Conservation (phyloP, 2,797 vertebrate genomes). For the Masticophis lateralis region DNA sequence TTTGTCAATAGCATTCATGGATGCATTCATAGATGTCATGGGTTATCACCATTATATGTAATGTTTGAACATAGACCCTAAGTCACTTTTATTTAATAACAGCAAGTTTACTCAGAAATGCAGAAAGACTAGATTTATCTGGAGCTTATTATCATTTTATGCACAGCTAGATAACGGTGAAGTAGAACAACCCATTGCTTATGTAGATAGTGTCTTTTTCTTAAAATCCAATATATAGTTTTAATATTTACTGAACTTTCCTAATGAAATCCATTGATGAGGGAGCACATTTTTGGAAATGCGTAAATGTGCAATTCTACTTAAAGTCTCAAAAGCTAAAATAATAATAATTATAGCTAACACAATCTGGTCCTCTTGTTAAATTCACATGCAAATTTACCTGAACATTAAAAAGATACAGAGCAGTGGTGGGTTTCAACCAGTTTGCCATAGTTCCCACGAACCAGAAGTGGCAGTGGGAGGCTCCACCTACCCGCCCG, state of each 20-base stretch:
- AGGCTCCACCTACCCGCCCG: too few species aligned
- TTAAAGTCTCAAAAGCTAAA: not conserved
- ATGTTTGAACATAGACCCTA: not conserved
- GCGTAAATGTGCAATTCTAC: not conserved
- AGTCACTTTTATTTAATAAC: slow-evolving; percentile 7
- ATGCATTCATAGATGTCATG: not conserved
- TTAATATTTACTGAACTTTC: not conserved
- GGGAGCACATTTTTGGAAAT: not conserved
- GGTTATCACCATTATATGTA: not conserved
- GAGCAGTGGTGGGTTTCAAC: not conserved
- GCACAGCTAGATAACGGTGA: not conserved
- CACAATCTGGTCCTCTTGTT: not conserved
- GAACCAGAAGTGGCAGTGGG: too few species aligned
- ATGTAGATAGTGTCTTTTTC: not conserved
- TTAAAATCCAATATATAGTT: not conserved
- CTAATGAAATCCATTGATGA: not conserved
- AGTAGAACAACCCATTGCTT: not conserved
- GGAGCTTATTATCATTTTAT: slow-evolving; percentile 16
- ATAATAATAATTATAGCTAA: not conserved
- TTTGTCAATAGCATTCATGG: not conserved
- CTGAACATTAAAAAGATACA: not conserved
- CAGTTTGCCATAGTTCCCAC: too few species aligned
- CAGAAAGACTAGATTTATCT: slow-evolving; percentile 20
- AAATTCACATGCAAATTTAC: not conserved
- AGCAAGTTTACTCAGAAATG: slow-evolving; percentile 13